Percentiles rank a stretch among this genome's conserved stretches.
These are phyloP conservation scores for Gallinago nigripennis DNA, from an alignment of 2,797 vertebrate genomes.

Conservation along the genomic window DNA sequence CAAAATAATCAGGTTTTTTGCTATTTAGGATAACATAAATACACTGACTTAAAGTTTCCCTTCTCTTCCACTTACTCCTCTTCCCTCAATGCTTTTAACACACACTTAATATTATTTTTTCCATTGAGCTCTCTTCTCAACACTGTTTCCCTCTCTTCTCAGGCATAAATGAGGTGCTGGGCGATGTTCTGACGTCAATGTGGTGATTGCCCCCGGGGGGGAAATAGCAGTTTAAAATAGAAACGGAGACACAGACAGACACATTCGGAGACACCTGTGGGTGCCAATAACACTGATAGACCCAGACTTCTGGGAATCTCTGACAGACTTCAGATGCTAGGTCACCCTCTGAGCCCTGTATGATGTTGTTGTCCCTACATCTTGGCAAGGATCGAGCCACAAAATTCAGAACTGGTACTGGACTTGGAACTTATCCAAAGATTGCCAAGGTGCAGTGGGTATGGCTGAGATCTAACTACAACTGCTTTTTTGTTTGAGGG, in stretches of 20 bases:
- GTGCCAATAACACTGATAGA: constrained; percentile 36
- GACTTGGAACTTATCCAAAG: background rate
- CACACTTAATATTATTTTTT: constrained; percentile 63
- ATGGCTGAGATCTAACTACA: background rate
- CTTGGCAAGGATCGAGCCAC: background rate
- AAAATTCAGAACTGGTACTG: background rate
- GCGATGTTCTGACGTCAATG: constrained; percentile 58
- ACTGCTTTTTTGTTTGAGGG: background rate
- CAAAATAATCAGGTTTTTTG: background rate
- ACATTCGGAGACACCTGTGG: constrained; percentile 32
- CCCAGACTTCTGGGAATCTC: constrained; percentile 18
- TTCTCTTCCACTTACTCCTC: constrained; percentile 29
- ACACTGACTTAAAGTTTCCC: constrained; percentile 44
- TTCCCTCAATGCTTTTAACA: constrained; percentile 54
- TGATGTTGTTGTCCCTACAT: background rate
- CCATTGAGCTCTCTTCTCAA: constrained; percentile 46
- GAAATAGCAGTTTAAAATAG: constrained; percentile 47
- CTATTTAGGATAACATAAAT: constrained; percentile 46
- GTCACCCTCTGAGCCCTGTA: background rate
- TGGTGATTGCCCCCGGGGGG: constrained; percentile 23
- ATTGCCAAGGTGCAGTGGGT: background rate
- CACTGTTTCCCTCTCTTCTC: constrained; percentile 33
- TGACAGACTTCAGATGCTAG: background rate
- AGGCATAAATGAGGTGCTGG: constrained; percentile 65
- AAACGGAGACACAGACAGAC: constrained; percentile 6